Conservation (phyloP, 2,113 vertebrate genomes). For the Menidia beryllina region DNA sequence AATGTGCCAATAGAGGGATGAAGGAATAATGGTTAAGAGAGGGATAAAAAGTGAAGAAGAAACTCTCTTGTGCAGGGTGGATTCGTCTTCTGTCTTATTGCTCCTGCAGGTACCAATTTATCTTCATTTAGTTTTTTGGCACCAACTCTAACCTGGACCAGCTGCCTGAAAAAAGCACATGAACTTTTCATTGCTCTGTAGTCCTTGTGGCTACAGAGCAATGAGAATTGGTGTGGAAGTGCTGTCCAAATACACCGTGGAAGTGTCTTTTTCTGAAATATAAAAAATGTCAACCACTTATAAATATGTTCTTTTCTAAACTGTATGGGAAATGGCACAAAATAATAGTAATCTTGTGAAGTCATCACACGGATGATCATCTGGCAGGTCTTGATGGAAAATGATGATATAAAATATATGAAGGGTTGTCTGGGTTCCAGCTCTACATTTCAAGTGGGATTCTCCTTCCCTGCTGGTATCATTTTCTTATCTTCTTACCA, state of each 20-base stretch:
- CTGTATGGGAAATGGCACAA: too few relatives aligned
- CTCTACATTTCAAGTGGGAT: too few relatives aligned
- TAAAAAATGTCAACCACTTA: too few relatives aligned
- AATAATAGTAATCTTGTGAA: too few relatives aligned
- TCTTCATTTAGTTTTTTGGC: conserved; percentile 77
- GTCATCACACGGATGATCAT: too few relatives aligned
- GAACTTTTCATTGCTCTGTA: conserved; percentile 29
- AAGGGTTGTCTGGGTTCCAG: too few relatives aligned
- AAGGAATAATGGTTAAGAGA: conserved; percentile 51
- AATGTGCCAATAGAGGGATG: conserved; percentile 52
- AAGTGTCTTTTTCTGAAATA: not conserved
- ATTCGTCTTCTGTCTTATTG: conserved; percentile 77
- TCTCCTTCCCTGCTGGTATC: too few relatives aligned
- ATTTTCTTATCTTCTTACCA: too few relatives aligned
- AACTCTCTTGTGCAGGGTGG: conserved; percentile 60
- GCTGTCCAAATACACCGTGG: not conserved
- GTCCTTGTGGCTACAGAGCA: not conserved
- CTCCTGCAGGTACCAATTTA: conserved; percentile 75
- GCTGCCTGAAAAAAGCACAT: conserved; percentile 40
- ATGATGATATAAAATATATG: too few relatives aligned
- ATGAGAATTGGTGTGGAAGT: not conserved
- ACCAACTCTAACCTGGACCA: conserved; percentile 46
- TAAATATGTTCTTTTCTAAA: too few relatives aligned
- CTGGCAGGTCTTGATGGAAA: too few relatives aligned
- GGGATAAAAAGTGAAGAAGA: conserved; percentile 59